Conservation (phyloP, 2,797 vertebrate genomes). For the Bradypodion ventrale region DNA sequence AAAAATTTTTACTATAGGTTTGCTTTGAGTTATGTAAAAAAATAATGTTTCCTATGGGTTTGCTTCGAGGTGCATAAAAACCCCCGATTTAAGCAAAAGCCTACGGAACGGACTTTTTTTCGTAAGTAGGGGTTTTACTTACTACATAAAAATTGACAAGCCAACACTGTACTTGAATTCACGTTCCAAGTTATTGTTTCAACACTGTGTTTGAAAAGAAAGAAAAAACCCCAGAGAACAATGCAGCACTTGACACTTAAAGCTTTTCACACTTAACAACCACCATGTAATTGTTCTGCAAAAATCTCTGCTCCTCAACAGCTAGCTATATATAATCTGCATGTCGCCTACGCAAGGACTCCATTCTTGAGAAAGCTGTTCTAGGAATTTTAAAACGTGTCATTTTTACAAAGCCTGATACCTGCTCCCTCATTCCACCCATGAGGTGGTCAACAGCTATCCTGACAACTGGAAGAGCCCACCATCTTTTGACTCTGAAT, state of each 20-base stretch:
- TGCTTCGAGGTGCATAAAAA: too few species aligned
- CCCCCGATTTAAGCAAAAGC: too few species aligned
- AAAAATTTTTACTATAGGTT: too few species aligned
- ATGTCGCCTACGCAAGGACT: conserved; percentile 26
- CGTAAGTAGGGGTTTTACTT: too few species aligned
- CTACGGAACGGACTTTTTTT: too few species aligned
- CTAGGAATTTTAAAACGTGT: not conserved
- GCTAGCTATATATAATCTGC: not conserved
- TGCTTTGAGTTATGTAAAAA: too few species aligned
- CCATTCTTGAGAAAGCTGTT: conserved; percentile 41
- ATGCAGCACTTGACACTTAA: not conserved
- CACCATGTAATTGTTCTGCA: conserved; percentile 34
- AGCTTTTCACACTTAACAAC: conserved; percentile 33
- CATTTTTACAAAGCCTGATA: not conserved
- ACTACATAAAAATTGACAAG: too few species aligned
- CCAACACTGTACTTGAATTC: too few species aligned
- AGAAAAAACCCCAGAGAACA: not conserved
- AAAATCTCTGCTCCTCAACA: conserved; percentile 30
- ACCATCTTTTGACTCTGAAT: too few species aligned
- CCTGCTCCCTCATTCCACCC: not conserved
- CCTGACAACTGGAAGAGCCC: not conserved
- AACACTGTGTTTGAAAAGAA: not conserved
- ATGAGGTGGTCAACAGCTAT: not conserved
- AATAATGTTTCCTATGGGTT: too few species aligned
- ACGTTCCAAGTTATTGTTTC: not conserved